phyloP scores from a whole-genome alignment of 1,140 invertebrate species.

The Drosophila burlai region DNA sequence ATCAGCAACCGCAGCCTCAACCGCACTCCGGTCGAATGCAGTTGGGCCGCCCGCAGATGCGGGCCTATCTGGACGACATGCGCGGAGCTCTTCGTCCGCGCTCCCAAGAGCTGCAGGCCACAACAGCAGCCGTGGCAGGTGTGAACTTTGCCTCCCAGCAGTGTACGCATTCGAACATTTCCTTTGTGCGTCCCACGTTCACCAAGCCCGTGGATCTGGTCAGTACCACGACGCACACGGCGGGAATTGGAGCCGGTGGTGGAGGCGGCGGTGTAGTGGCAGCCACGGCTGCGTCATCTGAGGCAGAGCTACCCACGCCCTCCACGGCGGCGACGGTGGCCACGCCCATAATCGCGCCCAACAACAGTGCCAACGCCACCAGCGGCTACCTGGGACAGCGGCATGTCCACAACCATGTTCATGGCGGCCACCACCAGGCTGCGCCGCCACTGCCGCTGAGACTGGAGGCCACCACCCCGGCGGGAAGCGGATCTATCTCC shows the following conservation, averaged over 20 bases:
- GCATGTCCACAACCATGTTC: slow-evolving; percentile 48
- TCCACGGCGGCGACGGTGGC: slow-evolving; percentile 24
- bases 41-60: slow-evolving; percentile 63
- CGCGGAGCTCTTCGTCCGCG: slow-evolving; percentile 59
- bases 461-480: slow-evolving; percentile 50
- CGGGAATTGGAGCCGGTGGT: neutral
- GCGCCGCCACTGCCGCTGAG: slow-evolving; percentile 23
- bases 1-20: slow-evolving; percentile 26
- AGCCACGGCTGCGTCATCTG: slow-evolving; percentile 17
- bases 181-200: slow-evolving; percentile 78
- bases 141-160: slow-evolving; percentile 4
- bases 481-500: slow-evolving; percentile 14
- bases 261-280: slow-evolving; percentile 9
- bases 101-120: slow-evolving; percentile 61
- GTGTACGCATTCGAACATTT: slow-evolving; percentile 66
- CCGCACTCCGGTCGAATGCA: slow-evolving; percentile 49
- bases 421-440: slow-evolving; percentile 49
- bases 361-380: slow-evolving; percentile 26
- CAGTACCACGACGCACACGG: slow-evolving; percentile 72
- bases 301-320: slow-evolving; percentile 50
- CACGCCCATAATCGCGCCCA: slow-evolving; percentile 18
- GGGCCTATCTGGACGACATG: slow-evolving; percentile 67
- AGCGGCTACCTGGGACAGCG: slow-evolving; percentile 41
- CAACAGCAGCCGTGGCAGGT: slow-evolving; percentile 23
- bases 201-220: slow-evolving; percentile 75